These are phyloP conservation scores for Pammene fasciana DNA, from an alignment of 2,888 invertebrate species.

Conservation along the genomic window DNA sequence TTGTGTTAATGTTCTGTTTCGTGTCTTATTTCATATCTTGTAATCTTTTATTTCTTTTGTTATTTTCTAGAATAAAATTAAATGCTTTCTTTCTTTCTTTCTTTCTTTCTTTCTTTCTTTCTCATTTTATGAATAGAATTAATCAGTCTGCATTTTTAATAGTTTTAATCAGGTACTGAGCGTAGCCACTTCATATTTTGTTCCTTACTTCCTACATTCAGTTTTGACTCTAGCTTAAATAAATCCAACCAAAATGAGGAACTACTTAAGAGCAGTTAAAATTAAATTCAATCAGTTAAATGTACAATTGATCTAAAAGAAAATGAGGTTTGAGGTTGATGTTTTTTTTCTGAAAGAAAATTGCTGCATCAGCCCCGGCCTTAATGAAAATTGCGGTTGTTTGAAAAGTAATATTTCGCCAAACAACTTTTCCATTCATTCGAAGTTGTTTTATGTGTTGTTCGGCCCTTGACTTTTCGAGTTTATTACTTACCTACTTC, in stretches of 20 bases:
- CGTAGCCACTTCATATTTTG: too few relatives aligned
- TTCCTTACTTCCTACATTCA: not conserved
- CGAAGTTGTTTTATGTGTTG: conserved; percentile 15
- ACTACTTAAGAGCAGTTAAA: not conserved
- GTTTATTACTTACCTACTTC: conserved; percentile 9
- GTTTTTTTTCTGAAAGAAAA: conserved; percentile 5
- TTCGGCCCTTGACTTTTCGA: conserved; percentile 21
- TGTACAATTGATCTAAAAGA: not conserved
- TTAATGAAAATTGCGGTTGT: conserved; percentile 21
- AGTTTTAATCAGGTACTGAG: too few relatives aligned
- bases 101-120: too few relatives aligned
- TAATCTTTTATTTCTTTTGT: too few relatives aligned
- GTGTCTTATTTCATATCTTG: too few relatives aligned
- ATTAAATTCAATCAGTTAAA: not conserved
- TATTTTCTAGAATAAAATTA: too few relatives aligned
- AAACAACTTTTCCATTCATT: conserved; percentile 16
- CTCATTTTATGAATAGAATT: too few relatives aligned
- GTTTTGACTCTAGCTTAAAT: not conserved
- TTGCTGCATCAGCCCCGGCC: conserved; percentile 2
- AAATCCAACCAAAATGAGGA: not conserved
- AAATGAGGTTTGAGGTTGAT: not conserved
- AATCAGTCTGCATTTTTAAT: too few relatives aligned
- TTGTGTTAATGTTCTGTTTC: too few relatives aligned
- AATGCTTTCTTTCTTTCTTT: too few relatives aligned
- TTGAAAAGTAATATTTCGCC: conserved; percentile 19